phyloP scores from a whole-genome alignment of 1,140 invertebrate species.

The Acromyrmex charruanus region DNA sequence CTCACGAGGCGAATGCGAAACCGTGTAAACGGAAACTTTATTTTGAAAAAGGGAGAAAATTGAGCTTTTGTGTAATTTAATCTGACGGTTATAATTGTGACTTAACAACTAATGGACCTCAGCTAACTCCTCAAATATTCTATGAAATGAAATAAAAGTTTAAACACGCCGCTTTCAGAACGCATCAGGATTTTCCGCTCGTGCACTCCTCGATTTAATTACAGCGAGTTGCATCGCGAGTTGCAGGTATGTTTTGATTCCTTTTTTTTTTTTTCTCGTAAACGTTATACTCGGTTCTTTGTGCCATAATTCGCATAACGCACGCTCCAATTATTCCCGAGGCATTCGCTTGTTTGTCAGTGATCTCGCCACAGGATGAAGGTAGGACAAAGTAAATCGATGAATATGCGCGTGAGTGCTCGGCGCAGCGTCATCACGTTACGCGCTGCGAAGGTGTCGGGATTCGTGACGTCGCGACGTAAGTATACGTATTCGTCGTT shows the following conservation, averaged over 20 bases:
- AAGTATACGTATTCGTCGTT: neutral
- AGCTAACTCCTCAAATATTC: neutral
- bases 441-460: slow-evolving; percentile 18
- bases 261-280: neutral
- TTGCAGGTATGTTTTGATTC: neutral
- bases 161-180: neutral
- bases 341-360: slow-evolving; percentile 23
- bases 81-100: neutral
- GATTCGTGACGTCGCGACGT: neutral
- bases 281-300: slow-evolving; percentile 15
- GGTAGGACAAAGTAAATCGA: slow-evolving; percentile 34
- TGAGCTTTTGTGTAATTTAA: neutral
- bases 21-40: neutral
- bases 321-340: slow-evolving; percentile 47
- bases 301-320: slow-evolving; percentile 32
- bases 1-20: too few species aligned
- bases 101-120: slow-evolving; percentile 9
- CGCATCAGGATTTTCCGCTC: neutral
- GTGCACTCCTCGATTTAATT: slow-evolving; percentile 8
- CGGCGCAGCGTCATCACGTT: slow-evolving; percentile 57
- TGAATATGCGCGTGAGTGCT: slow-evolving; percentile 50
- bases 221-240: neutral
- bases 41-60: neutral
- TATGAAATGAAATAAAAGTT: neutral
- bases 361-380: slow-evolving; percentile 20